A percentile compares a stretch with the other conserved stretches of the same genome.
Evolutionary conservation across 2,113 vertebrate species (phyloP).

Genomic region (Platysteira castanea): DNA sequence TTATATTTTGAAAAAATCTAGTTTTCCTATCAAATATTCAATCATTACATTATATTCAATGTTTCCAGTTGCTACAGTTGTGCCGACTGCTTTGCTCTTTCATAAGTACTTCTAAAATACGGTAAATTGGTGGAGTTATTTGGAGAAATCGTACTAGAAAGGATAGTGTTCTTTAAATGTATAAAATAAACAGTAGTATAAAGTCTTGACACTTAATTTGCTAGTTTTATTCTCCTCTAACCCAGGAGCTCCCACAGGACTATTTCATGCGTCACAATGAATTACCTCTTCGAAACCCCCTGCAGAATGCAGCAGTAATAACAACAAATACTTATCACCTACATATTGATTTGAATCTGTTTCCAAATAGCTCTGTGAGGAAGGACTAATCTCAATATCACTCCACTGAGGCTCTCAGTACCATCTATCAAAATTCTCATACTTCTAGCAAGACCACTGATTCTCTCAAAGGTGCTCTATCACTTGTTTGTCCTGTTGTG

Average conservation of each 20-base stretch:
- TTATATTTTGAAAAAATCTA: not conserved
- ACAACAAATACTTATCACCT: constrained; percentile 28
- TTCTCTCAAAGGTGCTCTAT: not conserved
- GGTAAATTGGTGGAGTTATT: not conserved
- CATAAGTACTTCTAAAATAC: not conserved
- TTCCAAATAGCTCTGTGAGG: not conserved
- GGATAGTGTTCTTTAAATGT: not conserved
- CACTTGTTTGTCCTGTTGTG: not conserved
- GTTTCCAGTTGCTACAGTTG: not conserved
- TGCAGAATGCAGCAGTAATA: constrained; percentile 16
- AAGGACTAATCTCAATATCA: not conserved
- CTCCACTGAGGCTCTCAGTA: not conserved
- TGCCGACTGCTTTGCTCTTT: not conserved
- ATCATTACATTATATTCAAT: not conserved
- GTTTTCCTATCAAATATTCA: not conserved
- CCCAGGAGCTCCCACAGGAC: not conserved
- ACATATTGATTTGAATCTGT: constrained; percentile 17
- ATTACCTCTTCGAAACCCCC: not conserved
- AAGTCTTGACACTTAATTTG: constrained; percentile 51
- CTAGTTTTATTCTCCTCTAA: constrained; percentile 31
- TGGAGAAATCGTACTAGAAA: not conserved
- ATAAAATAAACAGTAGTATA: constrained; percentile 40
- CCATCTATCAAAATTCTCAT: not conserved
- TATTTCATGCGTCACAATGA: not conserved
- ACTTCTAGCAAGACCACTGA: not conserved